Base-by-base conservation (phyloP, 2,113 vertebrate species). In the Notothenia coriiceps region DNA sequence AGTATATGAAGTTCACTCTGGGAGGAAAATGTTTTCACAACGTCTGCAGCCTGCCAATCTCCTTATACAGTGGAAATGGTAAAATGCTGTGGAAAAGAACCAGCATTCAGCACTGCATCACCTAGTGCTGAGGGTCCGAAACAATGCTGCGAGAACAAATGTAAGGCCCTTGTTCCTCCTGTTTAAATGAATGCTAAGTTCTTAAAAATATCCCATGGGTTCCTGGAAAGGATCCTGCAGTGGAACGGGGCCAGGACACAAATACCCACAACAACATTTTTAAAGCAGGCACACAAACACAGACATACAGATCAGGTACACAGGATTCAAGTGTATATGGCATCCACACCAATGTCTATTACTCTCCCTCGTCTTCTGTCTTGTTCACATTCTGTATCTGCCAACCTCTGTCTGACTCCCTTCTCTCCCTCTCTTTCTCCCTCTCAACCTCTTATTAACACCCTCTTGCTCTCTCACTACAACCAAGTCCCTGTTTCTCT, bases 381-480 rank as follows among this genome's bases (percentile, higher is more conserved):
- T 35, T 66, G 10, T 54, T 75, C 70, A 68, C 56, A 66, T 69
- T 84, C 49, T 82, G n/a, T 65, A 47, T 79, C 72, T 74, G 50
- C 79, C 67, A 49, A 35, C 50, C 68, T 70, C 17, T 71, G 18
- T 74, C 67, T 80, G 55, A 57, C 77, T 70, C 51, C 51, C 54
- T 7, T 29, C 25, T 47, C 55, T 54, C 70, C 47, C 52, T 57
- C 49, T 59, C 46, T 44, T 33, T 40, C 22, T 43, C 35, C 43
- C 50, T 69, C 51, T 65, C 70, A 55, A 18, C 20, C 75, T 69
- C 54, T 82, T 64, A 68, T 70, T 74, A 54, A 70, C 17, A 3
- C 59, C 35, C 59, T 69, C 33, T 59, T 6, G 9, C 54, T 72
- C 25, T 61, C 62, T 71, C 59, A 52, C 51, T 40, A 59, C 64